Evolutionary conservation across 2,113 vertebrate genomes (phyloP).

Genomic region (Colossoma macropomum): DNA sequence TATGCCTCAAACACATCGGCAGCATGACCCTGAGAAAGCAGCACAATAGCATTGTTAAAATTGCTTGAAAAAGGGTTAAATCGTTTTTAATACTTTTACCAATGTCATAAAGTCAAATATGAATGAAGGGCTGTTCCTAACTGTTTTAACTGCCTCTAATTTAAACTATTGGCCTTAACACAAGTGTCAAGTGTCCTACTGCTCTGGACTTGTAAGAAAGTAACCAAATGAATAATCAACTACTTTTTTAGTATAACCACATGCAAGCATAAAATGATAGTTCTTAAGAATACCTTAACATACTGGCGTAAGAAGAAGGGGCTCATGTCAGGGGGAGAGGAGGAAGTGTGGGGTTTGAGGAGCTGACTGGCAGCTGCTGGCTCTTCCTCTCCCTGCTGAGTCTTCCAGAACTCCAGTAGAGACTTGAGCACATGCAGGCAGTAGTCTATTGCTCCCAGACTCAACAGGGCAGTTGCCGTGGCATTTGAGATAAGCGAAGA

Average conservation of each 20-base stretch:
- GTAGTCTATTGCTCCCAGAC: slow-evolving; percentile 95
- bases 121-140: too few species aligned
- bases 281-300: slow-evolving; percentile 87
- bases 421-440: slow-evolving; percentile 96
- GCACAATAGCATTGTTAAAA: neutral
- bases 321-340: slow-evolving; percentile 98
- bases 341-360: slow-evolving; percentile 92
- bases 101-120: too few species aligned
- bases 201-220: too few species aligned
- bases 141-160: too few species aligned
- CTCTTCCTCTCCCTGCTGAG: slow-evolving; percentile 95
- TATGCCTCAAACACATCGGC: slow-evolving; percentile 98
- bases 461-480: slow-evolving; percentile 92
- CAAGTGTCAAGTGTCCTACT: too few species aligned
- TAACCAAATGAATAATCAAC: too few species aligned
- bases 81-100: too few species aligned
- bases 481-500: slow-evolving; percentile 98
- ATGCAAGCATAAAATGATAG: too few species aligned
- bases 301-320: slow-evolving; percentile 98
- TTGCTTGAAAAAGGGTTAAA: neutral
- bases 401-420: slow-evolving; percentile 96
- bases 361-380: slow-evolving; percentile 90
- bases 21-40: slow-evolving; percentile 87
- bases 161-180: too few species aligned
- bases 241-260: too few species aligned